Evolutionary conservation across 2,113 vertebrate species (phyloP).

Genomic region (Ranitomeya imitator): DNA sequence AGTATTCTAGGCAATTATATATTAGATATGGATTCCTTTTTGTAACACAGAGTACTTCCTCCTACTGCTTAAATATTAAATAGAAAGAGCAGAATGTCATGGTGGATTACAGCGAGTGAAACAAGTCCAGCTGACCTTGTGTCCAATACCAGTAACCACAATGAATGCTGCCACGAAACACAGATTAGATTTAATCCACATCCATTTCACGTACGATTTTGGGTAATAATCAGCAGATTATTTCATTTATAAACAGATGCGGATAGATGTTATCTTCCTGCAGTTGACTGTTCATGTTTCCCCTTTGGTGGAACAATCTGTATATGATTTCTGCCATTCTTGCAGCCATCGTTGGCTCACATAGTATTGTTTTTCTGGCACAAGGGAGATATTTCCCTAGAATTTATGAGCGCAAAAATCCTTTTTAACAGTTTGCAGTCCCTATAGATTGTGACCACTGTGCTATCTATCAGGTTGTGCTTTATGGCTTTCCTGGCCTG

Average conservation of each 20-base stretch:
- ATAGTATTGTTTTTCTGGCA: not conserved
- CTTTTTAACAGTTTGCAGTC: conserved; percentile 22
- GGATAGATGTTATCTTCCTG: not conserved
- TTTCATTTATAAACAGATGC: not conserved
- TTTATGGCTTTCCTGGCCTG: not conserved
- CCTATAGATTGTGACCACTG: not conserved
- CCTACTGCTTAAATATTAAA: not conserved
- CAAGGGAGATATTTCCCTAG: conserved; percentile 13
- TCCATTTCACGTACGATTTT: not conserved
- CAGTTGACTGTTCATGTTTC: not conserved
- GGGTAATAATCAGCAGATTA: conserved; percentile 8
- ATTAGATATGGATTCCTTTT: not conserved
- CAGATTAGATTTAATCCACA: not conserved
- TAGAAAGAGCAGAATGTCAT: not conserved
- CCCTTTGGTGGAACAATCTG: not conserved
- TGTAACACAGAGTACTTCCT: not conserved
- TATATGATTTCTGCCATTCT: not conserved
- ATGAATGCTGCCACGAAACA: not conserved
- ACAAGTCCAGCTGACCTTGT: not conserved
- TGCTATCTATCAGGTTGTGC: not conserved
- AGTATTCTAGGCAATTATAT: too few relatives aligned
- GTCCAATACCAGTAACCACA: not conserved
- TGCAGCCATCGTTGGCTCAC: not conserved
- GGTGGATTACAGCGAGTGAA: not conserved
- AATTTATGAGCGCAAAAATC: conserved; percentile 42